Base-by-base conservation (phyloP, 2,888 invertebrate genomes). In the Drosophila imparisetae region DNA sequence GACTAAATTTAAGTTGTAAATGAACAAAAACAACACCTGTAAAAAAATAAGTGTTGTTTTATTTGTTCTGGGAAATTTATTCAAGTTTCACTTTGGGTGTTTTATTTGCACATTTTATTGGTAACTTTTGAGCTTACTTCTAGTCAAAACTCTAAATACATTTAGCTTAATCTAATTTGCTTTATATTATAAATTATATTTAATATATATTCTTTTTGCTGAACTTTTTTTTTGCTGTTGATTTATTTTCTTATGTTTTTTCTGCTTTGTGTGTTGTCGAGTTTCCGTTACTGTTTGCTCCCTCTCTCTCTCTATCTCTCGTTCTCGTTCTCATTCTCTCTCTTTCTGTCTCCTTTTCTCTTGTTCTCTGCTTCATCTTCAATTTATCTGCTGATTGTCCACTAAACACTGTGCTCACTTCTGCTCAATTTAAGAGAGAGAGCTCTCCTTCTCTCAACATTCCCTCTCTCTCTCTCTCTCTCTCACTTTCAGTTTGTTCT, bases 101-200 rank as follows among this genome's bases (percentile, higher is more conserved):
- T 68, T 36, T 38, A 42, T 34, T 63, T 62, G 73, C 72, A 68
- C 61, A 65, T 72, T 69, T 67, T 72, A 64, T 78, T 72, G 29
- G 66, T 66, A 50, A 60, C 72, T 36, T 75, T 71, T 74, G 72
- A 63, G 67, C 74, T 76, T 75, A 83, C 49, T 75, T 71, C 78
- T 86, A 88, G 72, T 80, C 84, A 88, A 88, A 87, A 89, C 81
- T 83, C 87, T 87, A 89, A 82, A 87, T 87, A 89, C 87, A 85
- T 85, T 87, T 84, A 86, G 77, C 86, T 86, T 86, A 86, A 62
- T 72, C 74, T 86, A 86, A 55, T 61, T 80, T 72, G 32, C 18
- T 61, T 52, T 59, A 32, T 62, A 30, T 60, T 58, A 27, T 45
- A 34, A 48, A 34, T 53, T 45, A 38, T 32, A 42, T 54, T 54